Percentiles rank a stretch among this genome's conserved stretches.
Evolutionary conservation across 2,888 invertebrate species (phyloP).

Genomic region (Andrena chrysosceles): DNA sequence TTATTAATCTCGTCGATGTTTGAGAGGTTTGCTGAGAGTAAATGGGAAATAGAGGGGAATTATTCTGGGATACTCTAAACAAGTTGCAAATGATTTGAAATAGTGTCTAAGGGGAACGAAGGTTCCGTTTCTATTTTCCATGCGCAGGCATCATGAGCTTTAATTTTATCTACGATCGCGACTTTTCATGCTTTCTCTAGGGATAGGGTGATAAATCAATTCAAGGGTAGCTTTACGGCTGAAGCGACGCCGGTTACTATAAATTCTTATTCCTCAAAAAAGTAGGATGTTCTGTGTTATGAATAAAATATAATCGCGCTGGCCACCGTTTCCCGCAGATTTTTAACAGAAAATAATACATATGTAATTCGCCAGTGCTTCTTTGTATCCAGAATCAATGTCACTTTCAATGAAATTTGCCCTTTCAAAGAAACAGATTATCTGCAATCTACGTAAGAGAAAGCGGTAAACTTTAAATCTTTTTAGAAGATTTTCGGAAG

Average conservation of each 20-base stretch:
- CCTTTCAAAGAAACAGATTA: background rate
- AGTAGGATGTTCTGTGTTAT: slow-evolving; percentile 18
- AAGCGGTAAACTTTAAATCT: slow-evolving; percentile 20
- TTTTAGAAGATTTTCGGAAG: slow-evolving; percentile 14
- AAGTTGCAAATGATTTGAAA: background rate
- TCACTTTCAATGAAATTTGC: background rate
- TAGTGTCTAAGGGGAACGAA: background rate
- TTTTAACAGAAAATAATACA: background rate
- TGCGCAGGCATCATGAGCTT: slow-evolving; percentile 1
- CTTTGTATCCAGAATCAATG: background rate
- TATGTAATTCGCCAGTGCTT: background rate
- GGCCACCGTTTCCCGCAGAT: background rate
- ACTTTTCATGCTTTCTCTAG: slow-evolving; percentile 11
- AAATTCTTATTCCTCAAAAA: slow-evolving; percentile 26
- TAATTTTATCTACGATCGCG: slow-evolving; percentile 33
- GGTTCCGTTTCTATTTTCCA: background rate
- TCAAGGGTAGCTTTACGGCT: background rate
- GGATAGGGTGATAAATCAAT: slow-evolving; percentile 23
- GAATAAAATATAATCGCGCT: slow-evolving; percentile 21
- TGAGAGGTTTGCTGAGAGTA: no score
- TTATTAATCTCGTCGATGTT: no score
- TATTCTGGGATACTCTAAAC: background rate
- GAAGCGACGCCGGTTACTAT: background rate
- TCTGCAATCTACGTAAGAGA: background rate
- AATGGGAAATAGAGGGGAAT: background rate